Percentiles rank a stretch among this genome's conserved stretches.
These are phyloP conservation scores for Mythimna pallens DNA, from an alignment of 2,888 invertebrate genomes.

Conservation along the genomic window DNA sequence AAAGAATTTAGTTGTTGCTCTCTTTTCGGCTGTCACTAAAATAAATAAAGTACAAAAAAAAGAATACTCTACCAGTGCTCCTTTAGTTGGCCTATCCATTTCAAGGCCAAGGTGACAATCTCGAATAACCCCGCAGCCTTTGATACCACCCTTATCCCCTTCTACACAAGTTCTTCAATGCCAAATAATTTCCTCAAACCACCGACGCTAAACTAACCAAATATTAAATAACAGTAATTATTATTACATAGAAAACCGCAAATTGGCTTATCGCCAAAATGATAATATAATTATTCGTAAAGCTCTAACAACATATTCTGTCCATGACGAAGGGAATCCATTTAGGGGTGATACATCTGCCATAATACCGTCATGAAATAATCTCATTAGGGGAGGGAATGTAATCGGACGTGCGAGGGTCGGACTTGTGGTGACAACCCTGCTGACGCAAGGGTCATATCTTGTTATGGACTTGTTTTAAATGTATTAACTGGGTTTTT, in stretches of 20 bases:
- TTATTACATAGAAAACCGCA: conserved; percentile 39
- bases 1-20: too few relatives aligned
- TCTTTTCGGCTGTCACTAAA: too few relatives aligned
- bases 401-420: conserved; percentile 64
- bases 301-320: conserved; percentile 50
- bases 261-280: conserved; percentile 57
- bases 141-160: neutral
- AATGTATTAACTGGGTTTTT: conserved; percentile 19
- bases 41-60: too few relatives aligned
- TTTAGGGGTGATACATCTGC: conserved; percentile 60
- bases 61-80: too few relatives aligned
- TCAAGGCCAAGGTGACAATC: too few relatives aligned
- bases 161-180: neutral
- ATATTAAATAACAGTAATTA: conserved; percentile 45
- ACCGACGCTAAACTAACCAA: conserved; percentile 11
- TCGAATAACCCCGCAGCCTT: too few relatives aligned
- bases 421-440: conserved; percentile 51
- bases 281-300: conserved; percentile 59
- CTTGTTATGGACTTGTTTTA: conserved; percentile 45
- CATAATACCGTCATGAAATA: conserved; percentile 66
- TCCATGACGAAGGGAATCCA: conserved; percentile 53
- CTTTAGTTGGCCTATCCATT: too few relatives aligned
- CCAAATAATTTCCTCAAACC: conserved; percentile 16
- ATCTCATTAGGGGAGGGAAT: conserved; percentile 64
- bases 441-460: conserved; percentile 33